Evolutionary conservation across 2,888 invertebrate species (phyloP).

Genomic region (Nysson spinosus): DNA sequence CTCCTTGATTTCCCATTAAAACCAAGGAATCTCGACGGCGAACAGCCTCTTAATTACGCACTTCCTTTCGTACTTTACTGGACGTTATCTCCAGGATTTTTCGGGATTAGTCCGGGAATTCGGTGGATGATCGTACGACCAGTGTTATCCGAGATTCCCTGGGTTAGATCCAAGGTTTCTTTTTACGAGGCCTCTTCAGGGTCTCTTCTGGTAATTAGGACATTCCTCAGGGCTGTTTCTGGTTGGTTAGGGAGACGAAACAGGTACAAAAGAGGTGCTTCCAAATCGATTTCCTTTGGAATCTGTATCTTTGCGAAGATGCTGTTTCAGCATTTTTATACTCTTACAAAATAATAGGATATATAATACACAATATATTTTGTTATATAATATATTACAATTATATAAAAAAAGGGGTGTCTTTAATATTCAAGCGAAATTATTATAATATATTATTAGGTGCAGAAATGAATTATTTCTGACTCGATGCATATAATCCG

Average conservation of each 20-base stretch:
- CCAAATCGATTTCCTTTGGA: neutral
- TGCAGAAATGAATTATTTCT: too few relatives aligned
- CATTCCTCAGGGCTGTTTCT: constrained; percentile 14
- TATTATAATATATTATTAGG: too few relatives aligned
- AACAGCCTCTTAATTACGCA: constrained; percentile 30
- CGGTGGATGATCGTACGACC: constrained; percentile 4
- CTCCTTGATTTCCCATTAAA: constrained; percentile 2
- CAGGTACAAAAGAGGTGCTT: constrained; percentile 7
- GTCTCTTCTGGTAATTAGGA: constrained; percentile 32
- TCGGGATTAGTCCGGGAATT: constrained; percentile 9
- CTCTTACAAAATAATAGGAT: too few relatives aligned
- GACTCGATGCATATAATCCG: too few relatives aligned
- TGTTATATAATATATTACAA: too few relatives aligned
- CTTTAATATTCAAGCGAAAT: too few relatives aligned
- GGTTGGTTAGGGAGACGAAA: neutral
- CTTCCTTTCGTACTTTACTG: constrained; percentile 9
- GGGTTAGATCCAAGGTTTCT: constrained; percentile 4
- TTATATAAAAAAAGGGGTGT: too few relatives aligned
- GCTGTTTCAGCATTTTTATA: neutral
- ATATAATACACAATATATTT: too few relatives aligned
- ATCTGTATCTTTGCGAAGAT: neutral
- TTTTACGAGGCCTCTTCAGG: constrained; percentile 22
- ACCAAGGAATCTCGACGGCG: neutral
- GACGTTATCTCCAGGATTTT: constrained; percentile 13
- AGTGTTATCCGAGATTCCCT: neutral